Evolutionary conservation across 2,797 vertebrate species (phyloP), one percentile per base, ranked within the genome.

Genomic region (Darevskia mixta): DNA sequence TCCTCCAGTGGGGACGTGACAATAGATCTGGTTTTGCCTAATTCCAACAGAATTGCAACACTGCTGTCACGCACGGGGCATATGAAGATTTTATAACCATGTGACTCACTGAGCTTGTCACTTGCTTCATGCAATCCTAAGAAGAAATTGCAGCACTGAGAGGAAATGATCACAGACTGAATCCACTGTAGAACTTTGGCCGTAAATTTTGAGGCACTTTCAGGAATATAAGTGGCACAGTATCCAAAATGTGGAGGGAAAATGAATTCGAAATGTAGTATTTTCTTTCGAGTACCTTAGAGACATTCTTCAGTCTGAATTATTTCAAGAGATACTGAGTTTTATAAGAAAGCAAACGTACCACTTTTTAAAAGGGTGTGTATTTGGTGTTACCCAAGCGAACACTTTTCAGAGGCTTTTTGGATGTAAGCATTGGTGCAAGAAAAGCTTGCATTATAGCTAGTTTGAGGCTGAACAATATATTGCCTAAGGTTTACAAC

Each of bases 101-200:
- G 4, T 0, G 0, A 83, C 32, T 89, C 72, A 78, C 5, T 55
- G 49, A 32, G 38, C 58, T 91, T 83, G 73, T n/a, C 88, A 41
- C 79, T 90, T 91, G n/a, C 0, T 0, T 78, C 38, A 20, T 82
- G 88, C 49, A 10, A n/a, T 17, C 0, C 29, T 83, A 23, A 0
- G 1, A 86, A 89, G 91, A 90, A 92, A 93, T 92, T 79, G 82
- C 92, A 92, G 89, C 61, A 41, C 41, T 13, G 0, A 79, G 45
- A 77, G 90, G 94, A 94, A 92, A 29, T 94, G 85, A 82, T 86
- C 89, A 6, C 0, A 49, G 15, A 75, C n/a, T n/a, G n/a, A 27
- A 64, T 8, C 45, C 23, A 88, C 32, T 13, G 45, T 49, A 83
- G 91, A 83, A 17, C 29, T 43, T 92, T 80, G 55, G 75, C 87